phyloP scores from a whole-genome alignment of 2,888 invertebrate species.

The Philereme vetulata region DNA sequence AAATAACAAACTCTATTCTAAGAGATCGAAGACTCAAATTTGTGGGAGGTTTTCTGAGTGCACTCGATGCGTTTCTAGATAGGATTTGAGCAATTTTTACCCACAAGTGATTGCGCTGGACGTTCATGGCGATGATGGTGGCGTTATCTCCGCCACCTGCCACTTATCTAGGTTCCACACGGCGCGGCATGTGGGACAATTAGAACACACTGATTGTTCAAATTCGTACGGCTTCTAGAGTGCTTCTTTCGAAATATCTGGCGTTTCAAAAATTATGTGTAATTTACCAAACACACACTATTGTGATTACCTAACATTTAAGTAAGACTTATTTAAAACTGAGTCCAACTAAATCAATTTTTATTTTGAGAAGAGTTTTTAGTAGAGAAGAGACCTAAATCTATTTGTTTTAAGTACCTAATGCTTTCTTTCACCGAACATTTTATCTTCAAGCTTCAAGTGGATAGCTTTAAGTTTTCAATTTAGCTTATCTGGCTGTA shows the following conservation, averaged over 20 bases:
- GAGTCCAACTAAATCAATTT: too few relatives aligned
- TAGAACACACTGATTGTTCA: neutral
- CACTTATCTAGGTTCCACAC: conserved; percentile 9
- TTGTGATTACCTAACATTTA: too few relatives aligned
- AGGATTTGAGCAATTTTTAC: conserved; percentile 18
- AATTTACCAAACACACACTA: too few relatives aligned
- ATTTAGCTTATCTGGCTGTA: conserved; percentile 1
- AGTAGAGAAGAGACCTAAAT: too few relatives aligned
- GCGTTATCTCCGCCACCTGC: conserved; percentile 22
- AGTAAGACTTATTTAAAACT: too few relatives aligned
- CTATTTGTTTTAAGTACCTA: too few relatives aligned
- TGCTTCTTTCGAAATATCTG: too few relatives aligned
- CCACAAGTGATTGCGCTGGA: conserved; percentile 9
- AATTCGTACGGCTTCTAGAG: too few relatives aligned
- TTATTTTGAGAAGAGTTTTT: too few relatives aligned
- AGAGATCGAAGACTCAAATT: conserved; percentile 11
- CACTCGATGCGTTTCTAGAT: conserved; percentile 24
- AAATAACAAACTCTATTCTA: conserved; percentile 13
- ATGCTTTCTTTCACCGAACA: conserved; percentile 1
- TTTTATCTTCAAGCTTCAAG: conserved; percentile 9
- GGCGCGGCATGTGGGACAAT: conserved; percentile 11
- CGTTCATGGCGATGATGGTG: conserved; percentile 21
- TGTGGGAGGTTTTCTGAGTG: neutral
- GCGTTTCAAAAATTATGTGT: too few relatives aligned
- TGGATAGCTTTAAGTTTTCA: conserved; percentile 8